phyloP scores from a whole-genome alignment of 2,113 vertebrate genomes.

The Narcine bancroftii region DNA sequence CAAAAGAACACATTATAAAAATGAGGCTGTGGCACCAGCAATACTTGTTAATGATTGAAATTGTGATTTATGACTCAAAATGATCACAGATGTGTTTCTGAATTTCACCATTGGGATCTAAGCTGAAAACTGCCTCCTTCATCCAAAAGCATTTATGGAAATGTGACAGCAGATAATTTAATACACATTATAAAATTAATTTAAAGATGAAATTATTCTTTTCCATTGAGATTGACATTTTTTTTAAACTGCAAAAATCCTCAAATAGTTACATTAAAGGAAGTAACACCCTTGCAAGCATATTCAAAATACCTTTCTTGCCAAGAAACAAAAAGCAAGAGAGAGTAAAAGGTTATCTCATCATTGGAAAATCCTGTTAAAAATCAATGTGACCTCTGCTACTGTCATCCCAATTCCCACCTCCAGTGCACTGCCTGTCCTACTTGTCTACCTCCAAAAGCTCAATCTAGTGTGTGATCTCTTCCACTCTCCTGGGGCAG shows the following conservation, averaged over 20 bases:
- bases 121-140: conserved; percentile 21
- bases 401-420: conserved; percentile 72
- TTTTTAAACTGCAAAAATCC: neutral
- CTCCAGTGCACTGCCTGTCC: conserved; percentile 55
- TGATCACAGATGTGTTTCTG: conserved; percentile 33
- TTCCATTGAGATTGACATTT: neutral
- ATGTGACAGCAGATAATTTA: conserved; percentile 29
- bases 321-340: conserved; percentile 77
- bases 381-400: conserved; percentile 84
- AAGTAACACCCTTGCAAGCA: conserved; percentile 56
- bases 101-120: conserved; percentile 29
- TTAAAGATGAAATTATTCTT: conserved; percentile 1
- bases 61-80: conserved; percentile 24
- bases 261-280: conserved; percentile 4
- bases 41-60: conserved; percentile 34
- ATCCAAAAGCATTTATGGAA: conserved; percentile 34
- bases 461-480: conserved; percentile 69
- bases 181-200: neutral
- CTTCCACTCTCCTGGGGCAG: conserved; percentile 66
- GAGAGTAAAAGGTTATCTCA: conserved; percentile 75
- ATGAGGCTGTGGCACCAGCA: neutral
- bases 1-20: conserved; percentile 28
- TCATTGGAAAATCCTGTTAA: conserved; percentile 65
- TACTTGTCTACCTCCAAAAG: conserved; percentile 73
- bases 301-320: conserved; percentile 65